Evolutionary conservation across 2,888 invertebrate species (phyloP), one percentile per base, ranked within the genome.

Genomic region (Caenorhabditis sp.): DNA sequence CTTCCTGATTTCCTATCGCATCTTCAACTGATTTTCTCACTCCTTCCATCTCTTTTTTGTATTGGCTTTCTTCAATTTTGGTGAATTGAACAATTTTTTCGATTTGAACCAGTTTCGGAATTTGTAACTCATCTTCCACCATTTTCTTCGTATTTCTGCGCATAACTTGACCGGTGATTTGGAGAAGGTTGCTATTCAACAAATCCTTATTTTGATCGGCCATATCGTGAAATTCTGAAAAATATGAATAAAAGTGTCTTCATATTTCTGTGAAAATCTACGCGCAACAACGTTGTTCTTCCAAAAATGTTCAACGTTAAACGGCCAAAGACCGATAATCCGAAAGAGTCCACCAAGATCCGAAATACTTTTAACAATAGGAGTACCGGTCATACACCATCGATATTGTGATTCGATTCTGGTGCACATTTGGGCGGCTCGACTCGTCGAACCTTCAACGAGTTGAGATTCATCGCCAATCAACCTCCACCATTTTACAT

Each of bases 401-500:
- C 92, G 90, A 88, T 92, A 91, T 1, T 91, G 87, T 10, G 92
- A 91, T 72, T 85, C 83, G 52, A 93, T 87, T 73, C 90, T 89
- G 57, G 89, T 85, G 0, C 92, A 91, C 92, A 93, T 92, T 81
- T 90, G 89, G 0, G 92, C 91, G 0, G 91, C 90, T 84, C 91
- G 89, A 1, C 91, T 89, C 0, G 90, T 89, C 2, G 90, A 89
- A 59, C 91, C 90, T 84, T 93, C 93, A 0, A 93, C 92, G 91
- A 93, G 92, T 90, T 93, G 93, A 5, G 93, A 93, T 89, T 93
- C 93, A 88, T 93, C 93, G 27, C 83, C 88, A 17, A 43, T 43
- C 17, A 93, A 90, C 66, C 93, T 90, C 93, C 93, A 93, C 92
- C 93, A 93, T 59, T 91, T 89, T 1, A 93, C 90, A 84, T 91